These are phyloP conservation scores for Lepisosteus oculatus DNA, from an alignment of 2,113 vertebrate genomes.

Conservation along the genomic window DNA sequence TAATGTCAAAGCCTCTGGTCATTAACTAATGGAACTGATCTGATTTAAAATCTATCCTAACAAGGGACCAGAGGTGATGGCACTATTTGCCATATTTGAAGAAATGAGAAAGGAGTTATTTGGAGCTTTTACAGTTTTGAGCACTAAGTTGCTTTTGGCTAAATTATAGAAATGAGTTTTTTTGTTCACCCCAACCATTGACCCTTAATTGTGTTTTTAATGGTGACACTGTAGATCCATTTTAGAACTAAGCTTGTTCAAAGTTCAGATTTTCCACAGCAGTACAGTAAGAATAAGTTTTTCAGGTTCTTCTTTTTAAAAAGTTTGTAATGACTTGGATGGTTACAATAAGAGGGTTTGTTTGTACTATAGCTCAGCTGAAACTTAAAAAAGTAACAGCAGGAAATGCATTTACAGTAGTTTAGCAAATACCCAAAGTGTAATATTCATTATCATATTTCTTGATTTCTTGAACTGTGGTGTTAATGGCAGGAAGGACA, in stretches of 20 bases:
- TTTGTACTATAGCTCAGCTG: no score
- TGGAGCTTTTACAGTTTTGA: constrained; percentile 10
- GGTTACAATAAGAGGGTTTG: no score
- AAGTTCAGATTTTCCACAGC: neutral
- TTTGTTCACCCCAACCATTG: neutral
- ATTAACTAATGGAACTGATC: constrained; percentile 13
- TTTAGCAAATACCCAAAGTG: no score
- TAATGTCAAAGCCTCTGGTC: constrained; percentile 15
- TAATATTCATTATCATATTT: no score
- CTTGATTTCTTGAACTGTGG: no score
- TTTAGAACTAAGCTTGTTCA: neutral
- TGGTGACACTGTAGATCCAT: neutral
- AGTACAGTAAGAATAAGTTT: no score
- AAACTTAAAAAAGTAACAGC: no score
- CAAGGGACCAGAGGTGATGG: constrained; percentile 19
- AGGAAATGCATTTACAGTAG: no score
- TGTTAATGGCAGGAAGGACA: no score
- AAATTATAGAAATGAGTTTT: neutral
- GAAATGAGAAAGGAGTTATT: neutral
- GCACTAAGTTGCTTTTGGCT: constrained; percentile 1
- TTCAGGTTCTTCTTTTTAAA: no score
- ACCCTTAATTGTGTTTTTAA: neutral
- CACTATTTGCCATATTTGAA: constrained; percentile 9
- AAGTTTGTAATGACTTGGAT: no score
- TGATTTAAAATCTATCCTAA: constrained; percentile 14